These are phyloP conservation scores for Pituophis catenifer DNA, from an alignment of 2,113 vertebrate species.

Conservation along the genomic window DNA sequence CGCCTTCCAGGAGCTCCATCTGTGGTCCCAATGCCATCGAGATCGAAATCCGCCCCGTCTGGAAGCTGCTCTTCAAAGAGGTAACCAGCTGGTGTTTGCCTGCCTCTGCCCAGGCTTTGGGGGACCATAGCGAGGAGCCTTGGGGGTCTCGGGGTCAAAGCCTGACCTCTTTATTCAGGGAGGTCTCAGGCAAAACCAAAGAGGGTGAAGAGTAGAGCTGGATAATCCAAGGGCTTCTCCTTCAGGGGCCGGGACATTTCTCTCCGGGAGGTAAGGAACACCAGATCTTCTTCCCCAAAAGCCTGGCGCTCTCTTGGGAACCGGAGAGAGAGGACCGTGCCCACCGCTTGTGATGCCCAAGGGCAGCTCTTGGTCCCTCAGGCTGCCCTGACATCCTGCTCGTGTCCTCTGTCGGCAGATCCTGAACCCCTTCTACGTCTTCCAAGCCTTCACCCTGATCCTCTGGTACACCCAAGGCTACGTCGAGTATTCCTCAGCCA, in stretches of 20 bases:
- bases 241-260: background rate
- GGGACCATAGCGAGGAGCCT: background rate
- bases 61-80: constrained; percentile 75
- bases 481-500: constrained; percentile 64
- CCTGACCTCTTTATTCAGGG: background rate
- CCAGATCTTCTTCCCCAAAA: background rate
- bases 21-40: constrained; percentile 71
- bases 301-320: rapidly evolving
- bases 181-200: background rate
- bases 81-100: constrained; percentile 15
- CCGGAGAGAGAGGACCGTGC: background rate
- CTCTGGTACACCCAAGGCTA: constrained; percentile 70
- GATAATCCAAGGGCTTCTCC: background rate
- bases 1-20: constrained; percentile 61
- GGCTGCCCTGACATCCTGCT: background rate
- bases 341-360: background rate
- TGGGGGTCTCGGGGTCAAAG: background rate
- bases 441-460: constrained; percentile 70
- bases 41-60: constrained; percentile 68
- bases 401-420: constrained; percentile 46
- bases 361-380: background rate
- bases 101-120: background rate
- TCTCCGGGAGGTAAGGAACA: background rate
- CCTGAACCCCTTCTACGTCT: constrained; percentile 71
- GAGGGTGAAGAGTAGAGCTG: background rate